Conservation (phyloP, 2,888 invertebrate genomes). For the Lobophora halterata region DNA sequence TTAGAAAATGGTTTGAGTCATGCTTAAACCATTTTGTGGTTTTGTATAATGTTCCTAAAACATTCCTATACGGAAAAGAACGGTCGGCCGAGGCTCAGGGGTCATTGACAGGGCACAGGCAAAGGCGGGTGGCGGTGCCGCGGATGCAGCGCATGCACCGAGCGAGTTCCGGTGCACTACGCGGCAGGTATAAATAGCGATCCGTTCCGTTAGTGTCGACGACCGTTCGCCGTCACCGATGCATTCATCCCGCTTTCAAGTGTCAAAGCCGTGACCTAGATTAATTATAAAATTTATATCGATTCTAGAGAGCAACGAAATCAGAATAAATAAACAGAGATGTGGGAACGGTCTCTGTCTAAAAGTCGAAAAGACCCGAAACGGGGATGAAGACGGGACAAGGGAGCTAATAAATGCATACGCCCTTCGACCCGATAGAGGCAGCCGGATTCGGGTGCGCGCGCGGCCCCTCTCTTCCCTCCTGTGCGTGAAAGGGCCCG, state of each 20-base stretch:
- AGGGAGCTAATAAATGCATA: slow-evolving; percentile 68
- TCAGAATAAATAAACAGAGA: slow-evolving; percentile 32
- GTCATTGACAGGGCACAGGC: slow-evolving; percentile 75
- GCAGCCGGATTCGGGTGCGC: slow-evolving; percentile 53
- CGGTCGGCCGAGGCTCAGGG: slow-evolving; percentile 45
- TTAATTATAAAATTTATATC: slow-evolving; percentile 45
- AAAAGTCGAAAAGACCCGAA: slow-evolving; percentile 33
- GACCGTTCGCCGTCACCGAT: slow-evolving; percentile 65
- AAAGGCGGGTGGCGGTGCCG: slow-evolving; percentile 57
- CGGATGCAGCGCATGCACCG: slow-evolving; percentile 78
- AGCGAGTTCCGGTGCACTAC: slow-evolving; percentile 78
- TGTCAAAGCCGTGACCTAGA: slow-evolving; percentile 61
- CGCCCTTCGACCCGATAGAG: slow-evolving; percentile 69
- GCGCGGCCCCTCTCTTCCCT: slow-evolving; percentile 62
- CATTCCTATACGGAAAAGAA: slow-evolving; percentile 29
- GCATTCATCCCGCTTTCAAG: slow-evolving; percentile 51
- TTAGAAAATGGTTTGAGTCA: slow-evolving; percentile 18
- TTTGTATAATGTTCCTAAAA: slow-evolving; percentile 12
- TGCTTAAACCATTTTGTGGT: slow-evolving; percentile 20
- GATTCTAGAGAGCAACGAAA: slow-evolving; percentile 31
- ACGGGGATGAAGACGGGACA: slow-evolving; percentile 45
- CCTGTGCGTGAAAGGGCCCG: slow-evolving; percentile 57
- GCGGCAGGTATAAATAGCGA: slow-evolving; percentile 79
- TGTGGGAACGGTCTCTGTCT: slow-evolving; percentile 43
- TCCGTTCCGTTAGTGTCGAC: slow-evolving; percentile 80